Evolutionary conservation across 2,888 invertebrate species (phyloP).

Genomic region (Agelastica alni): DNA sequence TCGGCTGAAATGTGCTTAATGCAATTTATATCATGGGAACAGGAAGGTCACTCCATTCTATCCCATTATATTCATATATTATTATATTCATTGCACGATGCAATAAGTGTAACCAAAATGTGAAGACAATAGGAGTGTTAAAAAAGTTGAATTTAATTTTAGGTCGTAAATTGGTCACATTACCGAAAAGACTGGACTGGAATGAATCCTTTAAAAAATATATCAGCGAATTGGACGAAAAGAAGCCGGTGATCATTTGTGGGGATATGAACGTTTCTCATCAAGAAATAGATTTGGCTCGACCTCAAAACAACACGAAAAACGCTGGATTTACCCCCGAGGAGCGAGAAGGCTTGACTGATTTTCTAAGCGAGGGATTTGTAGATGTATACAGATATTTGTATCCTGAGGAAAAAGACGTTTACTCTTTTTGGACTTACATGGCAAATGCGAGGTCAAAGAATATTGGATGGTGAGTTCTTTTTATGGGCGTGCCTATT

Average conservation of each 20-base stretch:
- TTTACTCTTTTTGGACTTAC: slow-evolving; percentile 96
- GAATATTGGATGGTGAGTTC: slow-evolving; percentile 88
- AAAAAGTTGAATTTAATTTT: too few relatives aligned
- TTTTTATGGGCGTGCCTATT: too few relatives aligned
- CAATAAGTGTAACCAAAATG: too few relatives aligned
- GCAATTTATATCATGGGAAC: too few relatives aligned
- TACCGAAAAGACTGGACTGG: slow-evolving; percentile 89
- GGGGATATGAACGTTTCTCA: slow-evolving; percentile 99
- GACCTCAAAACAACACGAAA: slow-evolving; percentile 90
- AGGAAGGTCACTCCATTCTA: too few relatives aligned
- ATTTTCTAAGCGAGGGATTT: slow-evolving; percentile 79
- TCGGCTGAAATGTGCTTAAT: too few relatives aligned
- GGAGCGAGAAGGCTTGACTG: slow-evolving; percentile 89
- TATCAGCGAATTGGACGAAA: slow-evolving; percentile 76
- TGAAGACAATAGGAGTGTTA: too few relatives aligned
- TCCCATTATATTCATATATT: too few relatives aligned
- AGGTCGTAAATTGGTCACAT: slow-evolving; percentile 83
- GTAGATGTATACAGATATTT: slow-evolving; percentile 86
- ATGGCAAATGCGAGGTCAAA: slow-evolving; percentile 84
- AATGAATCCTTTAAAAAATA: slow-evolving; percentile 81
- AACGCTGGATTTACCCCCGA: slow-evolving; percentile 96
- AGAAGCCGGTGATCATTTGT: slow-evolving; percentile 92
- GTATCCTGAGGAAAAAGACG: slow-evolving; percentile 80
- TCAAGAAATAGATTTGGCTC: slow-evolving; percentile 90
- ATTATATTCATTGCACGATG: too few relatives aligned